A percentile compares a stretch with the other conserved stretches of the same genome.
These are phyloP conservation scores for Parnassius smintheus DNA, from an alignment of 2,888 invertebrate genomes.

Conservation along the genomic window DNA sequence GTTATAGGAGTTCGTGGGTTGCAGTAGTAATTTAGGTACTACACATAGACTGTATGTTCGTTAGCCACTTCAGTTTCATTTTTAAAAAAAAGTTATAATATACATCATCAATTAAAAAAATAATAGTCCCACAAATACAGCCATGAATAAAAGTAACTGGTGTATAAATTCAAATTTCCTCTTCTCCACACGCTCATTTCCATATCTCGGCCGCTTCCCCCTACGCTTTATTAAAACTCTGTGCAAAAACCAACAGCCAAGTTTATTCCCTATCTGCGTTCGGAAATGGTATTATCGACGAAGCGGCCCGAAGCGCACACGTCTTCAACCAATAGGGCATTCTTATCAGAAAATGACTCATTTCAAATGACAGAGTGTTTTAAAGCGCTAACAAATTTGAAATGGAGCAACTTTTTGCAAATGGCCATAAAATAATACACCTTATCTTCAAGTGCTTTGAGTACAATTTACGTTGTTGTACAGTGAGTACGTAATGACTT, in stretches of 20 bases:
- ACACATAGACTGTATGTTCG: too few species aligned
- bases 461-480: constrained; percentile 35
- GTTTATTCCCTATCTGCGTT: constrained; percentile 74
- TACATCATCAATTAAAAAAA: constrained; percentile 18
- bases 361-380: constrained; percentile 84
- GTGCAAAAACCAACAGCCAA: constrained; percentile 74
- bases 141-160: constrained; percentile 78
- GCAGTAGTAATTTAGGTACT: too few species aligned
- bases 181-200: constrained; percentile 78
- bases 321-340: constrained; percentile 81
- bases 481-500: constrained; percentile 47
- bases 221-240: constrained; percentile 78
- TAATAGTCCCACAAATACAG: constrained; percentile 43
- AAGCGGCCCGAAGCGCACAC: constrained; percentile 70
- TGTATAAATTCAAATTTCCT: constrained; percentile 82
- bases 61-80: too few species aligned
- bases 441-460: constrained; percentile 32
- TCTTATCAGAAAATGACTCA: constrained; percentile 88
- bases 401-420: constrained; percentile 49
- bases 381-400: constrained; percentile 59
- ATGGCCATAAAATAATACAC: constrained; percentile 37
- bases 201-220: constrained; percentile 74
- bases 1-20: too few species aligned
- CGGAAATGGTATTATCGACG: constrained; percentile 79
- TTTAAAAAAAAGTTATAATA: too few species aligned